phyloP scores from a whole-genome alignment of 2,888 invertebrate genomes.

The Bedellia somnulentella region DNA sequence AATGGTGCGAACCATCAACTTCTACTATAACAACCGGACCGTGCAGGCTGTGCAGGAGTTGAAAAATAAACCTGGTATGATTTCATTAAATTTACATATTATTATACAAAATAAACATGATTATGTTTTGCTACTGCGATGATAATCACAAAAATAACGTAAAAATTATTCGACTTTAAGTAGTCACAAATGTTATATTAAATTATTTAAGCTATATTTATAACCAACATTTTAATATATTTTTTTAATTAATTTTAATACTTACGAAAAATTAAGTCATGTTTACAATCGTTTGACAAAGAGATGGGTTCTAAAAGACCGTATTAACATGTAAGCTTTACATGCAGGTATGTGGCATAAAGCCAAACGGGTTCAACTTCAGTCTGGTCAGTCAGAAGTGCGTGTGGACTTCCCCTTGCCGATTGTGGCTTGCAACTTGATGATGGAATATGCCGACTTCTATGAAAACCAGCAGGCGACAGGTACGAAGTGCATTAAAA shows the following conservation, averaged over 20 bases:
- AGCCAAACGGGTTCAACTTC: conserved; percentile 88
- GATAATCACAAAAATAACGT: no score
- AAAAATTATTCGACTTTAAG: no score
- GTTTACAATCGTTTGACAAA: no score
- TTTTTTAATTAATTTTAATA: no score
- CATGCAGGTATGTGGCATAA: conserved; percentile 88
- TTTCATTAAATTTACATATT: no score
- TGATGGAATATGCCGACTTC: conserved; percentile 98
- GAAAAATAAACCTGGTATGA: conserved; percentile 88
- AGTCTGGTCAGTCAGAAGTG: conserved; percentile 91
- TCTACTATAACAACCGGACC: conserved; percentile 94
- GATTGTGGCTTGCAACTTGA: conserved; percentile 95
- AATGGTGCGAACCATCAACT: conserved; percentile 94
- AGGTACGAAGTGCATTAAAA: conserved; percentile 30
- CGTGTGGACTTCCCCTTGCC: conserved; percentile 97
- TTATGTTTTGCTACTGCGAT: no score
- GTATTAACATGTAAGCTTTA: conserved; percentile 4
- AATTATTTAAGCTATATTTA: no score
- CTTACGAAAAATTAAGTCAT: no score
- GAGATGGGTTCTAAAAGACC: no score
- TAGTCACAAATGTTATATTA: no score
- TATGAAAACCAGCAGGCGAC: conserved; percentile 94
- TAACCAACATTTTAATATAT: no score
- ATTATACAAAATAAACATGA: no score
- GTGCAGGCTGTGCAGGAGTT: conserved; percentile 97